Evolutionary conservation across 2,113 vertebrate genomes (phyloP).

Genomic region (Heptranchias perlo): DNA sequence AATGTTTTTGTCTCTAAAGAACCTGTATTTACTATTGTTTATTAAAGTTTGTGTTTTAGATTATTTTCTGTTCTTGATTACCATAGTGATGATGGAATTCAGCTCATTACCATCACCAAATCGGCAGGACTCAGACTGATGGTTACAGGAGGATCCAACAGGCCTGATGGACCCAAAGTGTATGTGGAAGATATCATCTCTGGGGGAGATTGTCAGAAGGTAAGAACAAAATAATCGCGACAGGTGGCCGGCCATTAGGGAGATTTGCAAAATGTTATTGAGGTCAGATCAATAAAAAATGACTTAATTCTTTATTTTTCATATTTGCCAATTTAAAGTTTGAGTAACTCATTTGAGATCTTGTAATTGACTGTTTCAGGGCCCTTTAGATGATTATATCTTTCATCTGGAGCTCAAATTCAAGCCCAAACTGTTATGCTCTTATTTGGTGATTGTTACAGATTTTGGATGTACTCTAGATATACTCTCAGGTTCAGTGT

Average conservation of each 20-base stretch:
- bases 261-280: neutral
- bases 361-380: neutral
- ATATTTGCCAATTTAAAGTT: neutral
- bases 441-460: neutral
- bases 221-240: constrained; percentile 43
- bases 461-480: neutral
- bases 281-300: neutral
- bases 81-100: constrained; percentile 72
- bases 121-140: constrained; percentile 68
- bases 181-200: constrained; percentile 77
- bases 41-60: neutral
- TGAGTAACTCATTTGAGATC: neutral
- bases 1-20: neutral
- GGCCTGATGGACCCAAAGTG: constrained; percentile 73
- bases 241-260: neutral
- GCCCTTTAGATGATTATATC: neutral
- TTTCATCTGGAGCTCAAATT: neutral
- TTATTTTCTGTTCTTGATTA: constrained; percentile 53
- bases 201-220: constrained; percentile 75
- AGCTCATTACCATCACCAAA: constrained; percentile 69
- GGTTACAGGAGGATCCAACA: constrained; percentile 75
- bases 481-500: neutral
- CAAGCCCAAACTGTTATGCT: neutral
- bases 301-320: neutral
- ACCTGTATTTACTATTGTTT: neutral